These are phyloP conservation scores for Porites rus DNA, from an alignment of 92 coral and sea anemone genomes.

Conservation along the genomic window DNA sequence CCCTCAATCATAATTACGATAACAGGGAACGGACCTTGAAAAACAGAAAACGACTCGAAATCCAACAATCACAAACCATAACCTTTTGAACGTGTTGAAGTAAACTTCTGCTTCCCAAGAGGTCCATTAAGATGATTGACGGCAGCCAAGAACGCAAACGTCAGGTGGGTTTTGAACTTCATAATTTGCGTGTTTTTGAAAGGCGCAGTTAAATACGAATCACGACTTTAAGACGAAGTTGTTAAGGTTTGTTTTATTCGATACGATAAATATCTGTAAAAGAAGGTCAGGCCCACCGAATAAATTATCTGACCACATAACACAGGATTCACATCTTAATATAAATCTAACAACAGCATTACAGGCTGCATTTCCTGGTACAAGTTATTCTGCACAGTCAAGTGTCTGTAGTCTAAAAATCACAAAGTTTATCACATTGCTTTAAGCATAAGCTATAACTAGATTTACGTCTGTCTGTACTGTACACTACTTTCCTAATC, in stretches of 20 bases:
- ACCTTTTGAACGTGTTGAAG: too few species aligned
- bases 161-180: too few species aligned
- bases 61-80: too few species aligned
- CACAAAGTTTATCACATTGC: conserved; percentile 24
- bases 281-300: conserved; percentile 43
- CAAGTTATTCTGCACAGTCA: conserved; percentile 11
- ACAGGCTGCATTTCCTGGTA: conserved; percentile 17
- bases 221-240: not conserved
- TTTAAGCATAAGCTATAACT: conserved; percentile 21
- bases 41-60: too few species aligned
- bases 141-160: too few species aligned
- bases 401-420: conserved; percentile 16
- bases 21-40: too few species aligned
- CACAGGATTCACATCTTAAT: conserved; percentile 30
- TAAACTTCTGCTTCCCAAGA: too few species aligned
- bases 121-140: too few species aligned
- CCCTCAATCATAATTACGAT: too few species aligned
- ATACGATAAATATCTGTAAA: conserved; percentile 45
- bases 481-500: conserved; percentile 31
- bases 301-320: conserved; percentile 50
- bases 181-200: too few species aligned
- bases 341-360: conserved; percentile 31
- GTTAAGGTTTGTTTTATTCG: not conserved
- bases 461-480: not conserved
- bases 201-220: not conserved